Percentiles rank a stretch among this genome's conserved stretches.
Evolutionary conservation across 1,140 invertebrate genomes (phyloP).

Genomic region (Hermatobates lingyangjiaoensis): DNA sequence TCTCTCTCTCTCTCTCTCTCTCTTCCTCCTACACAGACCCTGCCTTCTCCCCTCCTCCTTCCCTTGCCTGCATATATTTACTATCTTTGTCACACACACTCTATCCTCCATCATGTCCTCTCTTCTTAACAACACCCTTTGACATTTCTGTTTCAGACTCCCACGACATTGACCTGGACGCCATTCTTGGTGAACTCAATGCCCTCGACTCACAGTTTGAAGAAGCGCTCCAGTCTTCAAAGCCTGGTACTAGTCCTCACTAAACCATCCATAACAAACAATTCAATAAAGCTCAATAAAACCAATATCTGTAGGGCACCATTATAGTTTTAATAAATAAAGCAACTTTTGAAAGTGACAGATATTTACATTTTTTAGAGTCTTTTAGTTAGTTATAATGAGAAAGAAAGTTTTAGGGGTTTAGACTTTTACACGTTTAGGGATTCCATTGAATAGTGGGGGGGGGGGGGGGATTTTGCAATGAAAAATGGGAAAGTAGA

Average conservation of each 20-base stretch:
- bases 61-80: neutral
- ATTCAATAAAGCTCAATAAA: too few species aligned
- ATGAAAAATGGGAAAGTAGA: too few species aligned
- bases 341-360: too few species aligned
- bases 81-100: neutral
- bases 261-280: too few species aligned
- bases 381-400: too few species aligned
- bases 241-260: neutral
- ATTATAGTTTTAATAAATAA: too few species aligned
- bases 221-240: constrained; percentile 26
- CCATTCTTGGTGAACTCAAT: constrained; percentile 83
- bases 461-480: too few species aligned
- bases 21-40: neutral
- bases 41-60: neutral
- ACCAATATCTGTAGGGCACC: too few species aligned
- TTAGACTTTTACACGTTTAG: too few species aligned
- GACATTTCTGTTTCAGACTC: constrained; percentile 39
- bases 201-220: constrained; percentile 69
- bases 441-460: too few species aligned
- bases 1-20: neutral
- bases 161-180: constrained; percentile 87
- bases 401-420: too few species aligned
- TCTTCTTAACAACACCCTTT: neutral
- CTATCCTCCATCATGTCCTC: neutral
- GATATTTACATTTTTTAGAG: too few species aligned